Conservation (phyloP, 1,140 invertebrate species). For the Anadara kagoshimensis region DNA sequence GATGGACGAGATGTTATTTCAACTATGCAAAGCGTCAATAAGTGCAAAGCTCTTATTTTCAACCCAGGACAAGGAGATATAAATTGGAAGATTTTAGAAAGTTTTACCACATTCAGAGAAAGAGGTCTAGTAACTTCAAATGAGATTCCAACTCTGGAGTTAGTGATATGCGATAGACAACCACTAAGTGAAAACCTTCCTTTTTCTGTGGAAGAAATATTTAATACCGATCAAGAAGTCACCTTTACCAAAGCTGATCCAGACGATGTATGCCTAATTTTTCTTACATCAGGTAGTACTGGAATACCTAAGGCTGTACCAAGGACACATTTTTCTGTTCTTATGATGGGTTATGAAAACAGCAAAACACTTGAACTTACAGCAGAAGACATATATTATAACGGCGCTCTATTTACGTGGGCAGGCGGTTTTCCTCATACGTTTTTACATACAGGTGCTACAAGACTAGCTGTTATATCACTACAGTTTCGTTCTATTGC, state of each 20-base stretch:
- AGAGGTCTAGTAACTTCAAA: not conserved
- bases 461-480: not conserved
- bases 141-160: not conserved
- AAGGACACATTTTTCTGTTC: slow-evolving; percentile 4
- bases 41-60: slow-evolving; percentile 10
- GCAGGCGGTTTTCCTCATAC: not conserved
- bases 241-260: not conserved
- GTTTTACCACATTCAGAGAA: not conserved
- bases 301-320: slow-evolving; percentile 18
- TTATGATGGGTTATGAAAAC: not conserved
- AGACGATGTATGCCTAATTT: slow-evolving; percentile 15
- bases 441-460: not conserved
- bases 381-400: slow-evolving; percentile 5
- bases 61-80: not conserved
- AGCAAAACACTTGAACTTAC: not conserved
- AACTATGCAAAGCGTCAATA: not conserved
- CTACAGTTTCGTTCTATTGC: not conserved
- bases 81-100: not conserved
- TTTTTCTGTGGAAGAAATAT: not conserved
- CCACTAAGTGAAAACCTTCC: not conserved
- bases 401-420: slow-evolving; percentile 1
- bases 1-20: slow-evolving; percentile 13
- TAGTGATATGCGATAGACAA: not conserved
- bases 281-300: slow-evolving; percentile 16
- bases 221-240: not conserved